A percentile compares a stretch with the other conserved stretches of the same genome.
Conservation (phyloP, 2,113 vertebrate species). For the Saccopteryx leptura region DNA sequence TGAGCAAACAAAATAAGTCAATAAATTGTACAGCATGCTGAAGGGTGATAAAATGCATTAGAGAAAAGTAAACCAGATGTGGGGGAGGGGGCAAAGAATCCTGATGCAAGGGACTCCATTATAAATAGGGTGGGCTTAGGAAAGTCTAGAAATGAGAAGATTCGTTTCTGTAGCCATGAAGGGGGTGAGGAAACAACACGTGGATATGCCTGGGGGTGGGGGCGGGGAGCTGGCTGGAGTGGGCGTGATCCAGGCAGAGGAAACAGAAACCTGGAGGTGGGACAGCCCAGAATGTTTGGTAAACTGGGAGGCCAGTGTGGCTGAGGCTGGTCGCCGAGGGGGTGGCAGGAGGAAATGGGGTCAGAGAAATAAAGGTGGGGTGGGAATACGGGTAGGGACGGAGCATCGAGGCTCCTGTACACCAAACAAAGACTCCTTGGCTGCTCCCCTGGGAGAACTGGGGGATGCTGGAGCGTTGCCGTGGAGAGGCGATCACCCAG, state of each 20-base stretch:
- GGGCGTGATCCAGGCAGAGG: not conserved
- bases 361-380: not conserved
- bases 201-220: not conserved
- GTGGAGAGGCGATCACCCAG: not conserved
- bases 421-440: not conserved
- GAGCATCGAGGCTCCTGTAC: not conserved
- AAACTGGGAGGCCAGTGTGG: not conserved
- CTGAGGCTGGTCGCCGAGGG: not conserved
- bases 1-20: not conserved
- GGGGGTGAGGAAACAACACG: not conserved
- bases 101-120: not conserved
- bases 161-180: not conserved
- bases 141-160: not conserved
- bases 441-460: not conserved
- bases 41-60: not conserved
- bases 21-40: not conserved
- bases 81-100: not conserved
- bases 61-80: not conserved
- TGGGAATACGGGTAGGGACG: not conserved
- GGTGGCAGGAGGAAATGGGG: not conserved
- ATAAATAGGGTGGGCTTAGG: not conserved
- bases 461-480: not conserved
- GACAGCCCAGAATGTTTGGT: accelerated
- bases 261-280: not conserved
- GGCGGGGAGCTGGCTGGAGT: too few species aligned